Evolutionary conservation across 2,797 vertebrate species (phyloP), one percentile per base, ranked within the genome.

Genomic region (Okamejei kenojei): DNA sequence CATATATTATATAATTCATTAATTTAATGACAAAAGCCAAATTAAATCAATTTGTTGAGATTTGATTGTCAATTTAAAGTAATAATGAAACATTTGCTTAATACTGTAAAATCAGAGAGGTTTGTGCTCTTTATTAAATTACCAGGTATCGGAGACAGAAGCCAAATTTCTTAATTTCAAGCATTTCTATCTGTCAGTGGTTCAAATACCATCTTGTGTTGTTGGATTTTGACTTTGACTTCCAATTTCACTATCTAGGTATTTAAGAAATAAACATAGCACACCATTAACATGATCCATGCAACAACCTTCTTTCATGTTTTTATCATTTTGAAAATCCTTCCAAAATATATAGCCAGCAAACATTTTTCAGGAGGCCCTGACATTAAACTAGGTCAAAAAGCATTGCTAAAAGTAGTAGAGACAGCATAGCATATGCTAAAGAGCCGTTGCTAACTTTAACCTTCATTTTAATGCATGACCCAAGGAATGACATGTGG

Each of bases 401-500:
- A 3, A 15, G 10, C 71, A 29, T 68, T 21, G 7, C 3, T 76
- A 92, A 92, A 91, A n/a, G 21, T 74, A 73, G 7, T 29, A 7
- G 84, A 35, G 65, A 17, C 63, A 65, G n/a, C n/a, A 63, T 29
- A 92, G 29, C 29, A 0, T 73, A 29, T 73, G 35, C 17, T 76
- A 6, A 26, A 74, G 54, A 15, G 23, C 65, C 26, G 54, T 92
- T 54, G 71, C 90, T 54, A 54, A 23, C 45, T 45, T 76, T 76
- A 76, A 71, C 38, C 90, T 76, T 92, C 71, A 76, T 29, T 13
- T 54, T 54, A 4, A 76, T 74, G 90, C 35, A 23, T 76, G 38
- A 74, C 90, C 90, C 54, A 38, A 54, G 68, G 45, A 76, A 26
- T 74, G 90, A 58, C 90, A 76, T 76, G 90, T 92, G 90, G 68